phyloP scores from a whole-genome alignment of 2,888 invertebrate species.

The Drosophila nigritarsus region DNA sequence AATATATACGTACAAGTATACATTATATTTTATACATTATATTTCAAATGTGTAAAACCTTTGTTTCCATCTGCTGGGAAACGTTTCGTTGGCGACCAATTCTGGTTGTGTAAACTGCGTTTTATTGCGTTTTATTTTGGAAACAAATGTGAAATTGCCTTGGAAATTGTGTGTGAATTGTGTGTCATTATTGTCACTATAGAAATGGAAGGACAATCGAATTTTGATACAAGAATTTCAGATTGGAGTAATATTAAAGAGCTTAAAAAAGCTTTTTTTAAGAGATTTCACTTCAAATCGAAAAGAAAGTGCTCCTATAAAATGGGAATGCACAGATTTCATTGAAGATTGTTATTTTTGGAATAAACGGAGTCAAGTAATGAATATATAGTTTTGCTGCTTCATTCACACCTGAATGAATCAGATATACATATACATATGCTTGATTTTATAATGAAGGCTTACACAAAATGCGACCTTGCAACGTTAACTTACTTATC shows the following conservation, averaged over 20 bases:
- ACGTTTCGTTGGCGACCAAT: not conserved
- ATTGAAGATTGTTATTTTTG: not conserved
- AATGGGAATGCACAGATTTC: not conserved
- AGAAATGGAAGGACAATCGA: not conserved
- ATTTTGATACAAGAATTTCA: not conserved
- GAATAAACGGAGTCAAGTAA: not conserved
- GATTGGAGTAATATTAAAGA: not conserved
- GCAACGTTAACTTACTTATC: conserved; percentile 61
- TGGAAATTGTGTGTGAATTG: not conserved
- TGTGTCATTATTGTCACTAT: no score
- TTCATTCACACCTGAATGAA: not conserved
- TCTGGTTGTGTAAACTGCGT: not conserved
- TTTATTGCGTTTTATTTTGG: not conserved
- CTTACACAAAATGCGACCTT: not conserved
- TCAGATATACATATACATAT: not conserved
- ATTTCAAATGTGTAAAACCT: not conserved
- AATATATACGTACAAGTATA: not conserved
- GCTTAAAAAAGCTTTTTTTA: not conserved
- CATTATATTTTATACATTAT: not conserved
- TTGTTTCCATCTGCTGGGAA: not conserved
- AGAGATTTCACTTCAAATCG: not conserved
- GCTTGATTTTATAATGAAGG: not conserved
- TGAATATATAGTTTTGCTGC: not conserved
- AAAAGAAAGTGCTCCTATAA: not conserved
- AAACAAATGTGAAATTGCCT: not conserved